phyloP scores from a whole-genome alignment of 2,888 invertebrate genomes.

The Neoascia interrupta region DNA sequence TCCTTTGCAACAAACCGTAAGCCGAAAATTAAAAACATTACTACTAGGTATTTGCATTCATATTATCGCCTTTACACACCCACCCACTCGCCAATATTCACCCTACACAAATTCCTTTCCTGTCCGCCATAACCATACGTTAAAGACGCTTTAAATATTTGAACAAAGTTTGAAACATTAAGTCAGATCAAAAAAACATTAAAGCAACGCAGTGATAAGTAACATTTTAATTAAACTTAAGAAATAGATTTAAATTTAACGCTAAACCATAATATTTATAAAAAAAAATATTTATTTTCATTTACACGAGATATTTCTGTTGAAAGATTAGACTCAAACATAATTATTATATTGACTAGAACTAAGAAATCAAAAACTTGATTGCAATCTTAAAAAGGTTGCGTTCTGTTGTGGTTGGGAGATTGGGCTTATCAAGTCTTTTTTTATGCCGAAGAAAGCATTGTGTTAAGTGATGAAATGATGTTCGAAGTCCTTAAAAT shows the following conservation, averaged over 20 bases:
- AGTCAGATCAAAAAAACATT: conserved; percentile 26
- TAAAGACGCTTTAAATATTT: conserved; percentile 50
- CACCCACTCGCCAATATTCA: conserved; percentile 7
- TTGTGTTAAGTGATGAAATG: too few species aligned
- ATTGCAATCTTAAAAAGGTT: too few species aligned
- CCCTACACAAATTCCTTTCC: not conserved
- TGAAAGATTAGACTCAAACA: conserved; percentile 29
- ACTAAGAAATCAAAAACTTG: conserved; percentile 7
- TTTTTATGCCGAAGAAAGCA: too few species aligned
- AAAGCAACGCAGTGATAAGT: conserved; percentile 67
- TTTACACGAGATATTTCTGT: conserved; percentile 20
- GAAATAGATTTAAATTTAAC: conserved; percentile 31
- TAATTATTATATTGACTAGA: too few species aligned
- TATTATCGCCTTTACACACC: conserved; percentile 32
- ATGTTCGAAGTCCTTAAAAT: too few species aligned
- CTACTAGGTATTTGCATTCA: conserved; percentile 16
- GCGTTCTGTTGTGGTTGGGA: too few species aligned
- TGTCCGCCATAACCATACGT: conserved; percentile 20
- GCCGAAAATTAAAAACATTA: conserved; percentile 13
- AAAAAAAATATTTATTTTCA: conserved; percentile 48
- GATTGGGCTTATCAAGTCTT: too few species aligned
- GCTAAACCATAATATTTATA: conserved; percentile 33
- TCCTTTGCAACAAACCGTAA: conserved; percentile 23
- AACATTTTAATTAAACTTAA: conserved; percentile 56
- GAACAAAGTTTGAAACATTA: conserved; percentile 16